phyloP scores from a whole-genome alignment of 2,888 invertebrate species.

The Rotaria sp. region DNA sequence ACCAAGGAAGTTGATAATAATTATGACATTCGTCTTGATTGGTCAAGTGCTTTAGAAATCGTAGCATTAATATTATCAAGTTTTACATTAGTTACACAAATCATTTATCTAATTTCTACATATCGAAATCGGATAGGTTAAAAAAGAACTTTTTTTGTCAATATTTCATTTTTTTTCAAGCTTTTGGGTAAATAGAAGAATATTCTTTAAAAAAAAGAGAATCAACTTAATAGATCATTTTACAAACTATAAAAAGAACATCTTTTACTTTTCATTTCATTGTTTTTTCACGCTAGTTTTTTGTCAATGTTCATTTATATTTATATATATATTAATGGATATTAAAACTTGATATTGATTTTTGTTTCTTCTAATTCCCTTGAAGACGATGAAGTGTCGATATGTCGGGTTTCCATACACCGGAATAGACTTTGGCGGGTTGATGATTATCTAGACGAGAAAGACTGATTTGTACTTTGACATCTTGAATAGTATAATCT shows the following conservation, averaged over 20 bases:
- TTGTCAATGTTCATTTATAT: not conserved
- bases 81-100: not conserved
- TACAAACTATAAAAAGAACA: no score
- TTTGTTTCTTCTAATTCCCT: not conserved
- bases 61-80: not conserved
- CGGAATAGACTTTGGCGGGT: not conserved
- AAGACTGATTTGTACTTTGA: conserved; percentile 22
- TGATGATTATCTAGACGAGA: conserved; percentile 13
- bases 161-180: not conserved
- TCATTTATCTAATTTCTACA: not conserved
- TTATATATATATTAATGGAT: not conserved
- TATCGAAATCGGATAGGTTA: not conserved
- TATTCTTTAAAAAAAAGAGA: not conserved
- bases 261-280: no score
- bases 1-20: not conserved
- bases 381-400: not conserved
- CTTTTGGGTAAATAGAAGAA: not conserved
- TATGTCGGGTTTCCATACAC: not conserved
- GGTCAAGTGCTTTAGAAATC: not conserved
- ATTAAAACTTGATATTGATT: not conserved
- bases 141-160: not conserved
- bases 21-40: not conserved
- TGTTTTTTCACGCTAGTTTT: not conserved
- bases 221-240: not conserved
- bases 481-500: not conserved